These are phyloP conservation scores for Buathra laborator DNA, from an alignment of 2,888 invertebrate species.

Conservation along the genomic window DNA sequence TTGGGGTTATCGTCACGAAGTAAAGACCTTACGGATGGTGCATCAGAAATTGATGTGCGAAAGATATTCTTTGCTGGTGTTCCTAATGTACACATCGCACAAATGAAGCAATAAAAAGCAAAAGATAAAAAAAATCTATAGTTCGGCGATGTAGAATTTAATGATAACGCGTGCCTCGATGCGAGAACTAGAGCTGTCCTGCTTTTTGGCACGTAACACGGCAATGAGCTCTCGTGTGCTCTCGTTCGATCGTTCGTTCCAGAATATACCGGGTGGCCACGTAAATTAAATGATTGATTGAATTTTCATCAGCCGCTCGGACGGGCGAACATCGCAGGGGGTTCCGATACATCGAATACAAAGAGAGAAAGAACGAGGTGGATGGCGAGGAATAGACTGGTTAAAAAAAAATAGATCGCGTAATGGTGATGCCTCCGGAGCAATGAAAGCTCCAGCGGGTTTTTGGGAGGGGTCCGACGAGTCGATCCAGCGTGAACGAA, in stretches of 20 bases:
- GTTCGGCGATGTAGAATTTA: conserved; percentile 47
- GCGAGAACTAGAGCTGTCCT: conserved; percentile 13
- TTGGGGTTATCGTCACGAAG: conserved; percentile 10
- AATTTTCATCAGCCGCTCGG: conserved; percentile 57
- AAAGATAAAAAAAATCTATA: conserved; percentile 1
- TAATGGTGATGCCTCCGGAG: not conserved
- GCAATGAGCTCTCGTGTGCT: conserved; percentile 14
- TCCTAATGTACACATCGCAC: not conserved
- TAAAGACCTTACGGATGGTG: not conserved
- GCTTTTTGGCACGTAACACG: conserved; percentile 1
- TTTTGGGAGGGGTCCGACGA: not conserved
- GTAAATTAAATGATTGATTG: conserved; percentile 66
- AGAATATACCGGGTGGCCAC: conserved; percentile 6
- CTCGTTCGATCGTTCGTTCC: conserved; percentile 1
- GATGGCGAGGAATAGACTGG: conserved; percentile 28
- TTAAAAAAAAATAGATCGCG: conserved; percentile 28
- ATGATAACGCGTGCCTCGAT: conserved; percentile 46
- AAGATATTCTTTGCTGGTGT: no score
- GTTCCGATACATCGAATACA: conserved; percentile 33
- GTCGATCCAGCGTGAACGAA: not conserved
- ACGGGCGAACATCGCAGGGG: conserved; percentile 11
- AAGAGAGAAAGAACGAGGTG: conserved; percentile 22
- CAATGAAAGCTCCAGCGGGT: conserved; percentile 23
- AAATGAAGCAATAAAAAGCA: not conserved
- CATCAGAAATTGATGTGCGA: no score